These are phyloP conservation scores for Leptobrachium ailaonicum DNA, from an alignment of 2,113 vertebrate genomes.

Conservation along the genomic window DNA sequence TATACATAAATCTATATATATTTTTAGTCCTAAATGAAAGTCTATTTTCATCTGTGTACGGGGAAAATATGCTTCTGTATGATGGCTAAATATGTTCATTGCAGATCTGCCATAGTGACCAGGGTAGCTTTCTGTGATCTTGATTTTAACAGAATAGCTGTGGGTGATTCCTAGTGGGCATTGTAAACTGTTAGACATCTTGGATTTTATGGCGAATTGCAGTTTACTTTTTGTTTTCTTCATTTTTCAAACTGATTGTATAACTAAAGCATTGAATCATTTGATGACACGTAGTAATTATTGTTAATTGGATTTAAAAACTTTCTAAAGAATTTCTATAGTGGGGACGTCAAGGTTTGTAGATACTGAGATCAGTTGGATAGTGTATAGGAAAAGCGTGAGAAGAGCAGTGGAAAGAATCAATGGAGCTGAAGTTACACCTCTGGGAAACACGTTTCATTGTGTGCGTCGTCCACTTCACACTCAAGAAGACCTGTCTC, in stretches of 20 bases:
- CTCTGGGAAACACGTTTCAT: constrained; percentile 46
- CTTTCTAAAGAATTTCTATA: constrained; percentile 52
- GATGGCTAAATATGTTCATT: constrained; percentile 59
- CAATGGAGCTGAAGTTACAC: constrained; percentile 51
- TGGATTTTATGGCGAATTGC: constrained; percentile 53
- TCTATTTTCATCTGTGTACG: constrained; percentile 92
- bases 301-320: constrained; percentile 64
- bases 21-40: constrained; percentile 93
- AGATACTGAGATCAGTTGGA: neutral
- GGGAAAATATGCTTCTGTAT: constrained; percentile 59
- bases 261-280: constrained; percentile 64
- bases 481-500: neutral
- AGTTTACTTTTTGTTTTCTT: constrained; percentile 57
- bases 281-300: constrained; percentile 60
- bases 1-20: constrained; percentile 95
- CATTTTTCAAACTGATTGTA: constrained; percentile 56
- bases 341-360: neutral
- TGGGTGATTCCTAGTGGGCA: constrained; percentile 48
- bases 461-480: too few species aligned
- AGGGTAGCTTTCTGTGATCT: constrained; percentile 58
- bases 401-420: neutral
- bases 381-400: neutral
- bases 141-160: constrained; percentile 61
- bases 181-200: constrained; percentile 58
- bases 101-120: constrained; percentile 58